These are phyloP conservation scores for Axinella damicornis DNA, from an alignment of 37 sponge, comb jelly and placozoan species.

Conservation along the genomic window DNA sequence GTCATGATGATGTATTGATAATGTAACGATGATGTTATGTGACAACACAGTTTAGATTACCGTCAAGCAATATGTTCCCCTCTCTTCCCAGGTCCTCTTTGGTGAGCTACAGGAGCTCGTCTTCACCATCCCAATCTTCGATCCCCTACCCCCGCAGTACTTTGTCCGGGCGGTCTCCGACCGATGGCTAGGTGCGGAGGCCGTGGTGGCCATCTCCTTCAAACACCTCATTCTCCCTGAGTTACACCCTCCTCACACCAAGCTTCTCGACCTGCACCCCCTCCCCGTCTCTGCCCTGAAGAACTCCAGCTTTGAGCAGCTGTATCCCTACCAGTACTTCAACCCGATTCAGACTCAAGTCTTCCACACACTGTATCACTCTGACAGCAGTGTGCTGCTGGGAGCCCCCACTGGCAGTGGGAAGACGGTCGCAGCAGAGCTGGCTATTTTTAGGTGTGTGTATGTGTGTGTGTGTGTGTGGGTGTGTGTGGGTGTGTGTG, in stretches of 20 bases:
- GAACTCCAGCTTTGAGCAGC: constrained; percentile 62
- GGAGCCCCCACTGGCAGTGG: constrained; percentile 99
- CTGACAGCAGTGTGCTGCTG: constrained; percentile 89
- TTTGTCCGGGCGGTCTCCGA: constrained; percentile 87
- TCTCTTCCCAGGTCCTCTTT: constrained; percentile 63
- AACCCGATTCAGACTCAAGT: constrained; percentile 98
- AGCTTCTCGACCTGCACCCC: constrained; percentile 96
- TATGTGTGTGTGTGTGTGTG: too few relatives aligned
- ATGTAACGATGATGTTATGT: too few relatives aligned
- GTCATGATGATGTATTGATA: neutral
- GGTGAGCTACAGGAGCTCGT: constrained; percentile 80
- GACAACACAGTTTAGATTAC: too few relatives aligned
- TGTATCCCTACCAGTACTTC: constrained; percentile 89
- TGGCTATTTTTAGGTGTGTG: constrained; percentile 95
- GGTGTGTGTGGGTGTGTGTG: too few relatives aligned
- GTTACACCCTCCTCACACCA: constrained; percentile 95
- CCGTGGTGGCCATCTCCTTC: constrained; percentile 83
- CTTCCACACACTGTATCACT: constrained; percentile 97
- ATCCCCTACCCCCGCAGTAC: constrained; percentile 92
- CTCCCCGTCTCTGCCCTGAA: constrained; percentile 86
- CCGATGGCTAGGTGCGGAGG: constrained; percentile 94
- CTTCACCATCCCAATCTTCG: constrained; percentile 96
- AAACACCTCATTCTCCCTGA: constrained; percentile 96
- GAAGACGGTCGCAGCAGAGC: constrained; percentile 98
- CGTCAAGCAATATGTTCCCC: too few relatives aligned